These are phyloP conservation scores for Mechanitis mazaeus DNA, from an alignment of 2,888 invertebrate species.

Conservation along the genomic window DNA sequence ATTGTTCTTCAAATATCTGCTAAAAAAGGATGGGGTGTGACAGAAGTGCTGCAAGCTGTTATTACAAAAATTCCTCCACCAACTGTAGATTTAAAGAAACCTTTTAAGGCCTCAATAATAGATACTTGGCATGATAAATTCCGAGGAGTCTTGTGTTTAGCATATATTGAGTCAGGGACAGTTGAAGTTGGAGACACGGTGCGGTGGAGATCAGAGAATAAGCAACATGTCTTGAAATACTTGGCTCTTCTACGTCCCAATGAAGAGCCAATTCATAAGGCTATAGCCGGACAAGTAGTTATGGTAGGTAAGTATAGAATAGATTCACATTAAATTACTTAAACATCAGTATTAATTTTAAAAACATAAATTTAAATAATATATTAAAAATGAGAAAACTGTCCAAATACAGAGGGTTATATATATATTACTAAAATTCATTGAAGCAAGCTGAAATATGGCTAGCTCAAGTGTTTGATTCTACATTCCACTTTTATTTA, in stretches of 20 bases:
- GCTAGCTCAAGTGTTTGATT: too few species aligned
- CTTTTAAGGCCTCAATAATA: constrained; percentile 89
- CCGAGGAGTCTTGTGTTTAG: constrained; percentile 86
- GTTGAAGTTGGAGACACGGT: constrained; percentile 86
- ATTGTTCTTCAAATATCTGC: constrained; percentile 92
- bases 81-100: constrained; percentile 70
- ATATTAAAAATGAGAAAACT: too few species aligned
- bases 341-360: too few species aligned
- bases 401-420: too few species aligned
- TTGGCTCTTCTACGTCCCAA: constrained; percentile 88
- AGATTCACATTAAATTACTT: background rate
- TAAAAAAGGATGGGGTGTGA: constrained; percentile 91
- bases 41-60: constrained; percentile 85
- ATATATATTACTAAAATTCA: too few species aligned
- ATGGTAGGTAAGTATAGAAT: constrained; percentile 77
- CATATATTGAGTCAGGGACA: constrained; percentile 86
- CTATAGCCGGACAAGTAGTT: constrained; percentile 95
- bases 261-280: constrained; percentile 78
- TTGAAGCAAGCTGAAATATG: too few species aligned
- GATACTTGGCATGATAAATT: constrained; percentile 96
- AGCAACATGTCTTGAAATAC: constrained; percentile 86
- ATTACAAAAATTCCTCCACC: constrained; percentile 88
- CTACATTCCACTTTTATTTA: too few species aligned
- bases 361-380: too few species aligned
- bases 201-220: constrained; percentile 81